These are phyloP conservation scores for Platypus cylindrus DNA, from an alignment of 2,888 invertebrate genomes.

Conservation along the genomic window DNA sequence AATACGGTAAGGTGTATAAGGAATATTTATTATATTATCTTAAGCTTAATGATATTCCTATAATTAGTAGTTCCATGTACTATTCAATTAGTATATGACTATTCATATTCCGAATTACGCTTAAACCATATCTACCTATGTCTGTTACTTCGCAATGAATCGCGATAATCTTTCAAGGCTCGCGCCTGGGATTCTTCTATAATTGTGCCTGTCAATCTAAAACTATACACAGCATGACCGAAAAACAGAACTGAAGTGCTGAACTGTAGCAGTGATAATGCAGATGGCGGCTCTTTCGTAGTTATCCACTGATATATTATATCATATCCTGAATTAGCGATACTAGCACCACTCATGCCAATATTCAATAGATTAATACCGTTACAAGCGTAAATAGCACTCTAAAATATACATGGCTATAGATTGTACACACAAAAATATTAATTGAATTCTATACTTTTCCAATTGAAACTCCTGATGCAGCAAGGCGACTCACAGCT, in stretches of 20 bases:
- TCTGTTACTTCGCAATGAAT: constrained; percentile 41
- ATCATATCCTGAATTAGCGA: constrained; percentile 25
- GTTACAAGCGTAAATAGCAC: constrained; percentile 20
- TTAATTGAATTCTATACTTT: constrained; percentile 18
- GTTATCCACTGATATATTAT: constrained; percentile 24
- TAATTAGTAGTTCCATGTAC: no score
- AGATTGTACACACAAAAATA: no score
- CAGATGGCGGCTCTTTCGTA: constrained; percentile 27
- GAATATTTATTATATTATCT: no score
- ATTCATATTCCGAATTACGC: no score
- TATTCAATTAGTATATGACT: no score
- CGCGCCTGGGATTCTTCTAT: constrained; percentile 42
- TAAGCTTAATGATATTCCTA: no score
- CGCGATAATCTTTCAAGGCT: constrained; percentile 39
- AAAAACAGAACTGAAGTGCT: constrained; percentile 27
- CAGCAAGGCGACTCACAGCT: constrained; percentile 37
- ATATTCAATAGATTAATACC: constrained; percentile 24
- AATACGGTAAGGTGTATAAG: no score
- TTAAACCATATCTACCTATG: constrained; percentile 35
- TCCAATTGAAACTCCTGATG: constrained; percentile 29
- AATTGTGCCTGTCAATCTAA: constrained; percentile 21
- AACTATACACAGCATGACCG: constrained; percentile 27
- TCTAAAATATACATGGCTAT: no score
- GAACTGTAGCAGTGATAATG: constrained; percentile 33
- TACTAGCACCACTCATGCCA: constrained; percentile 24